phyloP scores from a whole-genome alignment of 2,888 invertebrate species.

The Pyrgus malvae region DNA sequence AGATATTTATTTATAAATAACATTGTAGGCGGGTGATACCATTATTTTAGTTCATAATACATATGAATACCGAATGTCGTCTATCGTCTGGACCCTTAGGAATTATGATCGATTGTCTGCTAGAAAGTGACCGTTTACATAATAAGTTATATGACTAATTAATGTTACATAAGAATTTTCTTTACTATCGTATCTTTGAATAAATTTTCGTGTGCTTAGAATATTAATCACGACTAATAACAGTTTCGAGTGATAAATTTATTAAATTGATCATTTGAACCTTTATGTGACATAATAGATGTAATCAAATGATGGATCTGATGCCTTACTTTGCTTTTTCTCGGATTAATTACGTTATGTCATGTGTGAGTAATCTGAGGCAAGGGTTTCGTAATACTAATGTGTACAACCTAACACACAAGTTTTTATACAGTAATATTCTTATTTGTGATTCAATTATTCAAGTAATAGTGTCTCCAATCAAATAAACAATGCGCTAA shows the following conservation, averaged over 20 bases:
- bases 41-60: no score
- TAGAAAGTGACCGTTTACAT: constrained; percentile 17
- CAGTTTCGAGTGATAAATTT: not conserved
- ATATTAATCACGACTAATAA: not conserved
- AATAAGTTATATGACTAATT: constrained; percentile 14
- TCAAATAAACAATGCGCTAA: no score
- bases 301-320: not conserved
- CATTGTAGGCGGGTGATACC: no score
- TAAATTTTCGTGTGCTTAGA: constrained; percentile 27
- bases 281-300: not conserved
- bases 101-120: constrained; percentile 12
- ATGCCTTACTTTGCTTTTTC: constrained; percentile 1
- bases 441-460: no score
- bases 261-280: not conserved
- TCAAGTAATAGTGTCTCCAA: no score
- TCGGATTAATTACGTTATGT: not conserved
- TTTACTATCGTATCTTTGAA: constrained; percentile 6
- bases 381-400: not conserved
- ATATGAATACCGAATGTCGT: no score
- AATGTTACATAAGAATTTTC: constrained; percentile 16
- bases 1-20: no score
- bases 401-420: no score
- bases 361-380: not conserved
- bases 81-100: constrained; percentile 5
- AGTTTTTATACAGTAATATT: no score